These are phyloP conservation scores for Pyrgus malvae DNA, from an alignment of 2,888 invertebrate genomes.

Conservation along the genomic window DNA sequence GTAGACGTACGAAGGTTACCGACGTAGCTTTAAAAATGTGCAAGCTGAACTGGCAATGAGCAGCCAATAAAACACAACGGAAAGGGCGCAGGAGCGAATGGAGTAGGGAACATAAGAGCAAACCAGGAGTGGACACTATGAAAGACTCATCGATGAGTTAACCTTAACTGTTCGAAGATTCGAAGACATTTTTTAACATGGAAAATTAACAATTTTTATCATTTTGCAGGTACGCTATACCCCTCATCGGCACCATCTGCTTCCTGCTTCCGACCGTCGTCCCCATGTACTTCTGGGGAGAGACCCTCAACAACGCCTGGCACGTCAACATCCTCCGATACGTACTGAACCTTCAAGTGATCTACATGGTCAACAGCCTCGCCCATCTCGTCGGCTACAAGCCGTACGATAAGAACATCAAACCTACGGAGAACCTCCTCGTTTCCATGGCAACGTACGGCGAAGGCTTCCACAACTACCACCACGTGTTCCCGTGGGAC, in stretches of 20 bases:
- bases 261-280: conserved; percentile 46
- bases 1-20: no score
- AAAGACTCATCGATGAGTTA: no score
- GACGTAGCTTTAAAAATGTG: no score
- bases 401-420: conserved; percentile 63
- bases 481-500: no score
- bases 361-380: conserved; percentile 84
- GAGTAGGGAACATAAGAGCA: no score
- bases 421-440: conserved; percentile 40
- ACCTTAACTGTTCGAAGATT: no score
- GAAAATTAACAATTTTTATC: no score
- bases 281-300: conserved; percentile 82
- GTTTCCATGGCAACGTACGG: conserved; percentile 46
- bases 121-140: no score
- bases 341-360: conserved; percentile 74
- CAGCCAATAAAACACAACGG: no score
- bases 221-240: conserved; percentile 82
- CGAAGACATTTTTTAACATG: no score
- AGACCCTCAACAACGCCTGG: conserved; percentile 61
- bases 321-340: conserved; percentile 73
- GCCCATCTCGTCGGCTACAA: conserved; percentile 79
- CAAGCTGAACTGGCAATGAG: no score
- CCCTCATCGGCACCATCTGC: conserved; percentile 83
- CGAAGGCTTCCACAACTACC: conserved; percentile 57
- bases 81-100: no score